These are phyloP conservation scores for Leptarthrus brevirostris DNA, from an alignment of 2,888 invertebrate genomes.

Conservation along the genomic window DNA sequence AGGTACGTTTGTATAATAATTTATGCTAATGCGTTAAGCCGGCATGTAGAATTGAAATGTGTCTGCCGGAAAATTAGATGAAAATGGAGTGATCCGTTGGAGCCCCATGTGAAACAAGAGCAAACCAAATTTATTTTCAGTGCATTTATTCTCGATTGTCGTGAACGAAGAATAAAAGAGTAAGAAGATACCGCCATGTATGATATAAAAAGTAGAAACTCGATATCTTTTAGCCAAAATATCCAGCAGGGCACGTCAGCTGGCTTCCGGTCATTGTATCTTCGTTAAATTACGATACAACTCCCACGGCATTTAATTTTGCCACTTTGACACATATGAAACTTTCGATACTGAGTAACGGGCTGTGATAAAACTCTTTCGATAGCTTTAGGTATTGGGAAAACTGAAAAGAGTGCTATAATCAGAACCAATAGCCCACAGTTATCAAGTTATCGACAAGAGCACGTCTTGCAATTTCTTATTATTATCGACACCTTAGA, in stretches of 20 bases:
- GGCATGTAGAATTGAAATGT: not conserved
- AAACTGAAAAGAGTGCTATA: no score
- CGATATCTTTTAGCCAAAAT: no score
- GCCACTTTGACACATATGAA: not conserved
- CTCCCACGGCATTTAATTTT: conserved; percentile 18
- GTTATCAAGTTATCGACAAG: not conserved
- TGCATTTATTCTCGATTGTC: not conserved
- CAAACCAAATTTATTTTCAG: not conserved
- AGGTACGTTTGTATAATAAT: not conserved
- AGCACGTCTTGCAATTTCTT: no score
- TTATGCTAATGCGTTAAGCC: conserved; percentile 3
- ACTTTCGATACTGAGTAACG: no score
- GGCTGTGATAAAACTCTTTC: no score
- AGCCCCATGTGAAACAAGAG: no score
- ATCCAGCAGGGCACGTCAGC: not conserved
- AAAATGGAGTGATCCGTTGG: not conserved
- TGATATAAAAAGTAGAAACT: no score
- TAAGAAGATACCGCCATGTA: no score
- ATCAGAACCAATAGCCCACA: no score
- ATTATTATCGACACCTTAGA: no score
- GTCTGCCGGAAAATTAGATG: not conserved
- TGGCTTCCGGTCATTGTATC: conserved; percentile 35
- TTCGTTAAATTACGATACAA: not conserved
- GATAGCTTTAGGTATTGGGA: no score
- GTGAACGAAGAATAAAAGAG: not conserved